These are phyloP conservation scores for Clusia tigrina DNA, from an alignment of 2,888 invertebrate species.

Conservation along the genomic window DNA sequence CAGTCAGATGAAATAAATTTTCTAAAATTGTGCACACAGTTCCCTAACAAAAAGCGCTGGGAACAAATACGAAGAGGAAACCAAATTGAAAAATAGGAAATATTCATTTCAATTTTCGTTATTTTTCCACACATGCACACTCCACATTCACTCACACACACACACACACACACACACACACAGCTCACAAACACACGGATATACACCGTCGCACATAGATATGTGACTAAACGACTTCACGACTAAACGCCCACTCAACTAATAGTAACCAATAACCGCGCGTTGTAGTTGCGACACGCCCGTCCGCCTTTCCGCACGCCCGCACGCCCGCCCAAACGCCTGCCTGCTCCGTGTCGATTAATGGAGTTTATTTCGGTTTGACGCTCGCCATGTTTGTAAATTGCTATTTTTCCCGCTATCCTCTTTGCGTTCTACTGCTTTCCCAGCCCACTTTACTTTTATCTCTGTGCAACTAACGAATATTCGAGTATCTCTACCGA, in stretches of 20 bases:
- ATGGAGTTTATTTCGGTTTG: conserved; percentile 37
- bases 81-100: conserved; percentile 7
- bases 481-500: background rate
- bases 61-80: too few relatives aligned
- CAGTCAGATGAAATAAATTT: background rate
- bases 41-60: background rate
- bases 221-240: background rate
- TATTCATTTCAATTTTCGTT: conserved; percentile 36
- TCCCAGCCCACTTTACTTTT: background rate
- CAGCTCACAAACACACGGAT: background rate
- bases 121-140: conserved; percentile 24
- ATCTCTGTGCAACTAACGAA: background rate
- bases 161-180: background rate
- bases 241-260: conserved; percentile 18
- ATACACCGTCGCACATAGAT: background rate
- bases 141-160: conserved; percentile 7
- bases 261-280: conserved; percentile 22
- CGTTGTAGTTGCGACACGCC: conserved; percentile 11
- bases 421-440: background rate
- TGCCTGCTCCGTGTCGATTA: conserved; percentile 22
- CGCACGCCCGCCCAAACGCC: too few relatives aligned
- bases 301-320: too few relatives aligned
- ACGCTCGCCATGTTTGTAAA: conserved; percentile 28
- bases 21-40: background rate
- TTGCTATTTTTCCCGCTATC: conserved; percentile 16